These are phyloP conservation scores for Calameuta idolon DNA, from an alignment of 2,888 invertebrate species.

Conservation along the genomic window DNA sequence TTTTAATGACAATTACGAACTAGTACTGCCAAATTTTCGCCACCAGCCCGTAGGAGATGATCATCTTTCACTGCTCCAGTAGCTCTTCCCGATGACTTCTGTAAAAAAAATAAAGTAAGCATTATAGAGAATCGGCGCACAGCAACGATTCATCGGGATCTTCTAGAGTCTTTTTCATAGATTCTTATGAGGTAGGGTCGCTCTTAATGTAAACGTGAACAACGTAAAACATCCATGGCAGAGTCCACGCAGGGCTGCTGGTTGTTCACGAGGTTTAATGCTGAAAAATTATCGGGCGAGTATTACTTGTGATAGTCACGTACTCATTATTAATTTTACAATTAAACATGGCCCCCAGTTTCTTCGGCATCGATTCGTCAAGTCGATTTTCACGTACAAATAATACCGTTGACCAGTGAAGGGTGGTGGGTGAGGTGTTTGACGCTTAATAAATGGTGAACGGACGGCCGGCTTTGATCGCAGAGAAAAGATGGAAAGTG, in stretches of 20 bases:
- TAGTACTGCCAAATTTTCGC: constrained; percentile 15
- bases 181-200: neutral
- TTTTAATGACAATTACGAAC: neutral
- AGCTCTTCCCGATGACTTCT: constrained; percentile 63
- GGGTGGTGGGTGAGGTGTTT: neutral
- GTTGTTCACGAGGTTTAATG: neutral
- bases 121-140: neutral
- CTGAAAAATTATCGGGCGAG: neutral
- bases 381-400: constrained; percentile 25
- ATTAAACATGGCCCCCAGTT: constrained; percentile 13
- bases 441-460: neutral
- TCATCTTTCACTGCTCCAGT: constrained; percentile 65
- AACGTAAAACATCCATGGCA: neutral
- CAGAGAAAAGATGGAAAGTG: neutral
- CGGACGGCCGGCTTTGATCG: neutral
- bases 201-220: neutral
- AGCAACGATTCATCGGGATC: neutral
- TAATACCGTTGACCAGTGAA: neutral
- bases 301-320: neutral
- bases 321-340: neutral
- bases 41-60: constrained; percentile 32
- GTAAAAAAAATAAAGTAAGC: constrained; percentile 33
- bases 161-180: neutral
- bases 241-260: neutral
- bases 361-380: constrained; percentile 31